Conservation (phyloP, 2,113 vertebrate species). For the Coturnix japonica region DNA sequence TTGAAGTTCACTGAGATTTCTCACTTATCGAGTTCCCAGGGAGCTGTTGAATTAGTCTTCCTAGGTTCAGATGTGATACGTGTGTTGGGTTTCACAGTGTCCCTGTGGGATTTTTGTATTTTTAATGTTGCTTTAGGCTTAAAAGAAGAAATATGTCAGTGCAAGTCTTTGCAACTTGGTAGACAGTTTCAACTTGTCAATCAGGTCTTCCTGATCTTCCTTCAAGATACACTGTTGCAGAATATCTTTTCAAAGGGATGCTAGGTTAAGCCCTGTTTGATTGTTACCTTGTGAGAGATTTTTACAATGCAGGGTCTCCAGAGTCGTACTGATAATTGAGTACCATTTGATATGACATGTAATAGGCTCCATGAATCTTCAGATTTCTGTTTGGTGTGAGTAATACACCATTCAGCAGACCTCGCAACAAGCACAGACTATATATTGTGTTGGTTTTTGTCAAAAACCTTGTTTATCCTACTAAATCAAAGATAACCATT, state of each 20-base stretch:
- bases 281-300: not conserved
- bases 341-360: not conserved
- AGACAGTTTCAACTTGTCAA: not conserved
- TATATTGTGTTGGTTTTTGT: no score
- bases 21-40: not conserved
- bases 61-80: not conserved
- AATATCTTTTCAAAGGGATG: not conserved
- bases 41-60: not conserved
- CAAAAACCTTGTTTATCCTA: not conserved
- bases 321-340: not conserved
- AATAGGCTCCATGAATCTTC: not conserved
- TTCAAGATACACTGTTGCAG: not conserved
- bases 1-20: not conserved
- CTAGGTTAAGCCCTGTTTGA: not conserved
- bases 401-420: not conserved
- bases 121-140: slow-evolving; percentile 24
- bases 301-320: not conserved
- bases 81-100: not conserved
- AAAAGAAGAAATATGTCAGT: not conserved
- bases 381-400: not conserved
- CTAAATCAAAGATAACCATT: not conserved
- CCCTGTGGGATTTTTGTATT: not conserved
- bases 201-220: not conserved
- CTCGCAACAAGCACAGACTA: not conserved
- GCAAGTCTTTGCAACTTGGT: not conserved